Evolutionary conservation across 2,888 invertebrate species (phyloP).

Genomic region (Helleia helle): DNA sequence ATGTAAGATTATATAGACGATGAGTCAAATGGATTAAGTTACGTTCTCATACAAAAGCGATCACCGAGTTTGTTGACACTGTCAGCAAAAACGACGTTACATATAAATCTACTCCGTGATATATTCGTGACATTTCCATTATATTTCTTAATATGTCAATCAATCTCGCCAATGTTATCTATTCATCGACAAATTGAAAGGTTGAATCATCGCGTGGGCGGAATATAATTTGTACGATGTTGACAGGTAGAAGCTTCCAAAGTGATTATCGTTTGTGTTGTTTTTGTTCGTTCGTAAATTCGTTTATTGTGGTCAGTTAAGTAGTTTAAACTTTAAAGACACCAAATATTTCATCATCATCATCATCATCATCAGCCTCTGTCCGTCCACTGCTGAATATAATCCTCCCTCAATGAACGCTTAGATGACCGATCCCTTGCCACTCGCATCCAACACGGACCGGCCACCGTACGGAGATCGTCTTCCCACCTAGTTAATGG

Average conservation of each 20-base stretch:
- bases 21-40: neutral
- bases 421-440: too few species aligned
- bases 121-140: slow-evolving; percentile 56
- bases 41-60: slow-evolving; percentile 1
- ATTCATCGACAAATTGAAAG: slow-evolving; percentile 15
- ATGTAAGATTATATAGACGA: neutral
- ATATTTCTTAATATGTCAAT: slow-evolving; percentile 50
- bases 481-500: too few species aligned
- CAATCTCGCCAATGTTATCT: slow-evolving; percentile 30
- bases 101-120: slow-evolving; percentile 41
- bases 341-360: too few species aligned
- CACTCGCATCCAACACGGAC: too few species aligned
- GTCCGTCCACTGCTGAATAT: too few species aligned
- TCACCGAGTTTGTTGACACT: slow-evolving; percentile 1
- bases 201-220: slow-evolving; percentile 7
- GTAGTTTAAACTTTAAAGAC: too few species aligned
- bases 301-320: too few species aligned
- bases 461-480: too few species aligned
- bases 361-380: too few species aligned
- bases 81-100: slow-evolving; percentile 33
- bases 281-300: neutral
- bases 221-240: slow-evolving; percentile 1
- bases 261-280: too few species aligned
- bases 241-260: slow-evolving; percentile 2
- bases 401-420: too few species aligned